These are phyloP conservation scores for Peromyscus attwateri DNA, from an alignment of 2,797 vertebrate species.

Conservation along the genomic window DNA sequence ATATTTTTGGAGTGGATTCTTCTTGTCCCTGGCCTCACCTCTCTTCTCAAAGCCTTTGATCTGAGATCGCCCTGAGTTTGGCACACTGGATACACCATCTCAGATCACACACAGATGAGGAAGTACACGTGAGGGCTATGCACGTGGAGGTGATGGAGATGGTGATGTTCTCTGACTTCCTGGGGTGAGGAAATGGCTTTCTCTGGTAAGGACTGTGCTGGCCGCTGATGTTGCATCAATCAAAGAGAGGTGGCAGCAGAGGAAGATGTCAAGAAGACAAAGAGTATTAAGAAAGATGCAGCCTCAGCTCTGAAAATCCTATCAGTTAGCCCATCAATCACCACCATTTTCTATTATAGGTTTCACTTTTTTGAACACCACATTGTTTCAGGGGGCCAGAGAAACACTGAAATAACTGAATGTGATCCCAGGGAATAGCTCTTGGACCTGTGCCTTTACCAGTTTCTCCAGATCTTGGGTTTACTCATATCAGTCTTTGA, in stretches of 20 bases:
- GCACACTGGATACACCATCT: background rate
- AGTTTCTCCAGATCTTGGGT: background rate
- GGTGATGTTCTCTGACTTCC: accelerated
- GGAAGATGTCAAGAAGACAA: background rate
- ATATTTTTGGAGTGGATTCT: conserved; percentile 14
- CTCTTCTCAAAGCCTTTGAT: conserved; percentile 46
- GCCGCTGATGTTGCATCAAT: background rate
- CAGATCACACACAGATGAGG: background rate
- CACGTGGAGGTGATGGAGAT: background rate
- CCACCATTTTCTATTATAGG: background rate
- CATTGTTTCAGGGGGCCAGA: background rate
- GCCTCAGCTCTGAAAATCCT: conserved; percentile 71
- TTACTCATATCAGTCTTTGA: background rate
- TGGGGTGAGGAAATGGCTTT: background rate
- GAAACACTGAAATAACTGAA: background rate
- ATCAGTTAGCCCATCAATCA: conserved; percentile 5
- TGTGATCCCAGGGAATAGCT: background rate
- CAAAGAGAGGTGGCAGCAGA: background rate
- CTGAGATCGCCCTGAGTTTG: background rate
- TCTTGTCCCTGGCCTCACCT: background rate
- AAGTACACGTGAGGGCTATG: background rate
- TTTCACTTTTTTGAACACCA: background rate
- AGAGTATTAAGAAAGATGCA: background rate
- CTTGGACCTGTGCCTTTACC: background rate
- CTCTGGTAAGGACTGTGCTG: background rate